A percentile compares a stretch with the other conserved stretches of the same genome.
Conservation (phyloP, 2,888 invertebrate species). For the Diploptera punctata region DNA sequence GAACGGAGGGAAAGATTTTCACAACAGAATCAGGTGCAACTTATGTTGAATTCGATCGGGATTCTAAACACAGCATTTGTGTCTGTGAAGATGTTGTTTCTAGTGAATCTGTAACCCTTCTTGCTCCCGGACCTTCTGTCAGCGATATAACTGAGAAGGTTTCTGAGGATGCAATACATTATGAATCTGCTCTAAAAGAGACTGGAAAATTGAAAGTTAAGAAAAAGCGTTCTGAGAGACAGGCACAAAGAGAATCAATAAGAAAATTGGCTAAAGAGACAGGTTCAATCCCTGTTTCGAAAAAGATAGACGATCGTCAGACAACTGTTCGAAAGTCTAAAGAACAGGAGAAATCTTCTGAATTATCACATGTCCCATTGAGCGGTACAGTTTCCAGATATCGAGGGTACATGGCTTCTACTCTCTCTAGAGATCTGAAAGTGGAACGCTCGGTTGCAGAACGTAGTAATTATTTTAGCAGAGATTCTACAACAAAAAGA, state of each 20-base stretch:
- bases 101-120: conserved; percentile 26
- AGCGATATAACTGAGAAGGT: conserved; percentile 1
- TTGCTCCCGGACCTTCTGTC: conserved; percentile 5
- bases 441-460: conserved; percentile 51
- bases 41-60: conserved; percentile 40
- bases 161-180: background rate
- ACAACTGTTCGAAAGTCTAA: conserved; percentile 1
- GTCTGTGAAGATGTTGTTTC: conserved; percentile 43
- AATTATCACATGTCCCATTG: background rate
- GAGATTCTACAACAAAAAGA: conserved; percentile 35
- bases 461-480: conserved; percentile 36
- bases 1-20: conserved; percentile 32
- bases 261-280: conserved; percentile 11
- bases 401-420: conserved; percentile 65
- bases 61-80: conserved; percentile 36
- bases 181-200: background rate
- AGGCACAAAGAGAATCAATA: background rate
- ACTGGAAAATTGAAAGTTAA: background rate
- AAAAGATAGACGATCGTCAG: conserved; percentile 34
- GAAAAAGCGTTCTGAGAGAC: conserved; percentile 16
- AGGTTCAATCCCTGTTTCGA: conserved; percentile 10
- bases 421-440: conserved; percentile 63
- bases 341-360: background rate
- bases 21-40: conserved; percentile 38
- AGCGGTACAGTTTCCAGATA: background rate